phyloP scores from a whole-genome alignment of 2,797 vertebrate genomes.

The Centropyge bicolor region DNA sequence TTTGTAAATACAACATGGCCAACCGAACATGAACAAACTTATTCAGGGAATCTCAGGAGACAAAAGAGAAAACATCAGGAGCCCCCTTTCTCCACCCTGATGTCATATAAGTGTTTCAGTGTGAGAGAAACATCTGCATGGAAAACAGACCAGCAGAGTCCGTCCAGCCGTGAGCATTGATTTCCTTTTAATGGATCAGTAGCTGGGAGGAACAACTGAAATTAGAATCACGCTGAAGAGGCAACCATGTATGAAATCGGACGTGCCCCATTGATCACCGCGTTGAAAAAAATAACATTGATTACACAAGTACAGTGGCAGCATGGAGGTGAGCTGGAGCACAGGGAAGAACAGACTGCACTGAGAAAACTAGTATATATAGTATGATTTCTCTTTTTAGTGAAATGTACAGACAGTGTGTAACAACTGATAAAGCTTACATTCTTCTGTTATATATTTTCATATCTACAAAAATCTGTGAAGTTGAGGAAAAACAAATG shows the following conservation, averaged over 20 bases:
- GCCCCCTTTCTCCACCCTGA: too few relatives aligned
- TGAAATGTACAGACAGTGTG: too few relatives aligned
- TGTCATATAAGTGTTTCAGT: neutral
- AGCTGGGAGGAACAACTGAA: slow-evolving; percentile 62
- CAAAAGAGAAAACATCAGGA: neutral
- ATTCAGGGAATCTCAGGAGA: too few relatives aligned
- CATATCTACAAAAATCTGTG: too few relatives aligned
- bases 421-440: too few relatives aligned
- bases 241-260: slow-evolving; percentile 88
- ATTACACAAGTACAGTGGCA: slow-evolving; percentile 27
- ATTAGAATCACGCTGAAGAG: slow-evolving; percentile 67
- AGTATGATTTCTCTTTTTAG: too few relatives aligned
- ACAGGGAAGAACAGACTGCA: neutral
- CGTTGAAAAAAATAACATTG: slow-evolving; percentile 27
- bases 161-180: slow-evolving; percentile 60
- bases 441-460: too few relatives aligned
- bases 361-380: neutral
- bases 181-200: slow-evolving; percentile 78
- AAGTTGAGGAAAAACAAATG: too few relatives aligned
- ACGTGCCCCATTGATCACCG: slow-evolving; percentile 85
- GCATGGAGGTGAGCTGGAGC: neutral
- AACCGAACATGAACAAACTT: neutral
- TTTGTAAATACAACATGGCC: slow-evolving; percentile 31
- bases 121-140: neutral
- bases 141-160: slow-evolving; percentile 21